Percentiles rank a stretch among this genome's conserved stretches.
Evolutionary conservation across 2,888 invertebrate genomes (phyloP).

Genomic region (Mellilla xanthometata): DNA sequence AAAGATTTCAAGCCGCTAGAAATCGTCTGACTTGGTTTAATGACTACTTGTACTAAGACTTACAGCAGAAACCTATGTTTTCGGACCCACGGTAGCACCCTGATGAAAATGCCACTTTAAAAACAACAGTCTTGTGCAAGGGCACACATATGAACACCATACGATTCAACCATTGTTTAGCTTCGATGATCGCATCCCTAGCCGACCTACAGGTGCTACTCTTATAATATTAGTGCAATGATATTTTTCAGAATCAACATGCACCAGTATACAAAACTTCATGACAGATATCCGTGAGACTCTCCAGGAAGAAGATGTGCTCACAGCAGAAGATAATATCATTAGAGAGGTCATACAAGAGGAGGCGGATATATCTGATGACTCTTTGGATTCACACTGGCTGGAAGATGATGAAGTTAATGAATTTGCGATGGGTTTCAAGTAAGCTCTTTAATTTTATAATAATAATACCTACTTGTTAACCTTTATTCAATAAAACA

Average conservation of each 20-base stretch:
- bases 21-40: too few species aligned
- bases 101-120: too few species aligned
- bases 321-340: conserved; percentile 62
- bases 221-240: background rate
- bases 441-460: conserved; percentile 39
- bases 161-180: too few species aligned
- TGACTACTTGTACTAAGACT: too few species aligned
- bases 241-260: conserved; percentile 65
- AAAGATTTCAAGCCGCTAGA: too few species aligned
- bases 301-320: conserved; percentile 59
- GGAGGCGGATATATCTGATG: conserved; percentile 68
- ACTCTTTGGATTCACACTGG: conserved; percentile 71
- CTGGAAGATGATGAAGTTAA: conserved; percentile 64
- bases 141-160: too few species aligned
- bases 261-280: conserved; percentile 73
- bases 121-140: too few species aligned
- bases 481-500: background rate
- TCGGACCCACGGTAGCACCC: too few species aligned
- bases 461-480: too few species aligned
- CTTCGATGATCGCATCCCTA: too few species aligned
- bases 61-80: too few species aligned
- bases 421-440: conserved; percentile 58
- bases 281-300: conserved; percentile 55
- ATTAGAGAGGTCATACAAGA: conserved; percentile 68
- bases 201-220: too few species aligned